These are phyloP conservation scores for Morone saxatilis DNA, from an alignment of 2,113 vertebrate species.

Conservation along the genomic window DNA sequence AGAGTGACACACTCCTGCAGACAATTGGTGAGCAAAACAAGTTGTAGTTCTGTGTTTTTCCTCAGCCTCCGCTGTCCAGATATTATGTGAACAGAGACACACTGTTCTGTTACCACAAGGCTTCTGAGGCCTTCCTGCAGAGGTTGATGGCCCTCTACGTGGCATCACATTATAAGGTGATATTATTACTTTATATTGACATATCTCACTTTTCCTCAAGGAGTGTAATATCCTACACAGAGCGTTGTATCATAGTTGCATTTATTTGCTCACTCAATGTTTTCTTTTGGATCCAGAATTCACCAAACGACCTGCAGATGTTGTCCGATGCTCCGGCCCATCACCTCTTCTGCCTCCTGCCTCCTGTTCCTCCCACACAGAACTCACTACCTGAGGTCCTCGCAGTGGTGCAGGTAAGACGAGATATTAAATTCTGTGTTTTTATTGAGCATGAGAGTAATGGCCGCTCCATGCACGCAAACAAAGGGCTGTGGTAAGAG, in stretches of 20 bases:
- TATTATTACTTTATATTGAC: background rate
- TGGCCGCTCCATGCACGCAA: background rate
- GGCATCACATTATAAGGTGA: conserved; percentile 98
- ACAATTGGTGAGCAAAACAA: background rate
- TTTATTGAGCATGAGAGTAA: background rate
- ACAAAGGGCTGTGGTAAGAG: background rate
- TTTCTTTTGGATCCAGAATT: conserved; percentile 86
- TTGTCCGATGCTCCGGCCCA: conserved; percentile 97
- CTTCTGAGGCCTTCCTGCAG: conserved; percentile 95
- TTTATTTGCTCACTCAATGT: background rate
- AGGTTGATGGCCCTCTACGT: conserved; percentile 97
- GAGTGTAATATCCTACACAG: background rate
- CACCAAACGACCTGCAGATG: conserved; percentile 98
- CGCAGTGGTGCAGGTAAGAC: conserved; percentile 93
- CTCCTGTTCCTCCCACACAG: conserved; percentile 94
- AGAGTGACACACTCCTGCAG: background rate
- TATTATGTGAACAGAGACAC: conserved; percentile 99
- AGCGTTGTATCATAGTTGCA: background rate
- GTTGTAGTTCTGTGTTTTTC: conserved; percentile 34
- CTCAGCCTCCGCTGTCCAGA: conserved; percentile 85
- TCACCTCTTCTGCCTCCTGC: conserved; percentile 97
- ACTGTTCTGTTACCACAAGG: conserved; percentile 97
- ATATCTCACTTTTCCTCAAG: background rate
- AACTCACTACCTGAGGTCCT: conserved; percentile 96
- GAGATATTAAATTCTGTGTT: background rate